Evolutionary conservation across 1,140 invertebrate species (phyloP), one percentile per base, ranked within the genome.

Genomic region (Sarcophaga peregrina): DNA sequence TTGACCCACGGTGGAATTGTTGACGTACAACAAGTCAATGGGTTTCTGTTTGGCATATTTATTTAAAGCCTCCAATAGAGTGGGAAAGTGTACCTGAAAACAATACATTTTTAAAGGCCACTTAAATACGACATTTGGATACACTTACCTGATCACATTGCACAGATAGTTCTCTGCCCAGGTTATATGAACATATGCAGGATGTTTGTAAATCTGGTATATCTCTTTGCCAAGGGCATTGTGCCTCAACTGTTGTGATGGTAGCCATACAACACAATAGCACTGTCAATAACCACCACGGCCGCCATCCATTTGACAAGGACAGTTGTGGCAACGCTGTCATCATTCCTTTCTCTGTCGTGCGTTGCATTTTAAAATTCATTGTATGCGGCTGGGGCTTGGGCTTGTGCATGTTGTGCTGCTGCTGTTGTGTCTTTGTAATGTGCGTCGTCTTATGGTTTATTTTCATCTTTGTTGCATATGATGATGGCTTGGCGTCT

Each of bases 131-230:
- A 50, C 72, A 48, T 46, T 46, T 48, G 47, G 20, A 10, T 20
- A 5, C 62, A 45, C 85, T 86, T 88, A 93, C 93, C 91, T 96
- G 94, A 90, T 97, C 95, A 90, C 97, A 98, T 90, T 98, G 97
- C 46, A 98, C 94, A 6, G 96, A 97, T 4, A 97, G 91, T 88
- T 96, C 95, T 83, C 94, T 93, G 8, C 94, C 95, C 81, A 96
- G 91, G 88, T 96, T 97, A 88, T 95, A 95, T 75, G 96, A 96
- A 89, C 97, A 98, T 50, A 97, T 93, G 90, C 97, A 98, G 10
- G 96, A 94, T n/a, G 94, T 93, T 86, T 96, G 96, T 68, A 98
- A 92, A 78, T 95, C 94, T 8, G 92, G 90, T 20, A 93, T 91
- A 84, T 93, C 92, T 47, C 93, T 91, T 83, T 95, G 94, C 97